A percentile compares a stretch with the other conserved stretches of the same genome.
phyloP scores from a whole-genome alignment of 2,113 vertebrate species.

The Fulmarus glacialis region DNA sequence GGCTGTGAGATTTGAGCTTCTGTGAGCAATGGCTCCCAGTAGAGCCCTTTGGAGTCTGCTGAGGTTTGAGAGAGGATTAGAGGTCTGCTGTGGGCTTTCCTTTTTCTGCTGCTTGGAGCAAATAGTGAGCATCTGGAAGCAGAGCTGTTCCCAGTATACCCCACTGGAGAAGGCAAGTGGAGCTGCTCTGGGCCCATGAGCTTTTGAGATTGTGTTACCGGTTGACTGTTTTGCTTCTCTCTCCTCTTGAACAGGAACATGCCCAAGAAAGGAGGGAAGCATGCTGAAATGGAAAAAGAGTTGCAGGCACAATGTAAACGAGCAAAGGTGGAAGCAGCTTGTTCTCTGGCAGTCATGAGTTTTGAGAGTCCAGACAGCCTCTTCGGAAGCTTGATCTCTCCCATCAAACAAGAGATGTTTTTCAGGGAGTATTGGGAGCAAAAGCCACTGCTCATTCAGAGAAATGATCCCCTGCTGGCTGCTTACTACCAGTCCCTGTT shows the following conservation, averaged over 20 bases:
- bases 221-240: neutral
- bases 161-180: neutral
- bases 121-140: neutral
- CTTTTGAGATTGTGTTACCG: neutral
- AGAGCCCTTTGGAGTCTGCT: neutral
- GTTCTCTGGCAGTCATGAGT: constrained; percentile 3
- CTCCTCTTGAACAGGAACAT: constrained; percentile 66
- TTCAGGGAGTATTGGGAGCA: constrained; percentile 90
- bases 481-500: constrained; percentile 85
- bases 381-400: constrained; percentile 86
- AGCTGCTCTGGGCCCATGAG: neutral
- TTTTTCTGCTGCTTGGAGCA: neutral
- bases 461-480: constrained; percentile 69
- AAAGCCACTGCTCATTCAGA: constrained; percentile 85
- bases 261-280: constrained; percentile 77
- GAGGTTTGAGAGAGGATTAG: neutral
- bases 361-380: constrained; percentile 79
- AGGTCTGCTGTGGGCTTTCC: neutral
- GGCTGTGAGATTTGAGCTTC: neutral
- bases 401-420: constrained; percentile 80
- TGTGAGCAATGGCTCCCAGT: neutral
- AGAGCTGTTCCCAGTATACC: neutral
- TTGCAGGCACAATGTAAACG: constrained; percentile 61
- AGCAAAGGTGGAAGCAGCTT: constrained; percentile 42
- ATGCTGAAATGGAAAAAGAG: neutral